These are phyloP conservation scores for Eupithecia exiguata DNA, from an alignment of 2,888 invertebrate species.

Conservation along the genomic window DNA sequence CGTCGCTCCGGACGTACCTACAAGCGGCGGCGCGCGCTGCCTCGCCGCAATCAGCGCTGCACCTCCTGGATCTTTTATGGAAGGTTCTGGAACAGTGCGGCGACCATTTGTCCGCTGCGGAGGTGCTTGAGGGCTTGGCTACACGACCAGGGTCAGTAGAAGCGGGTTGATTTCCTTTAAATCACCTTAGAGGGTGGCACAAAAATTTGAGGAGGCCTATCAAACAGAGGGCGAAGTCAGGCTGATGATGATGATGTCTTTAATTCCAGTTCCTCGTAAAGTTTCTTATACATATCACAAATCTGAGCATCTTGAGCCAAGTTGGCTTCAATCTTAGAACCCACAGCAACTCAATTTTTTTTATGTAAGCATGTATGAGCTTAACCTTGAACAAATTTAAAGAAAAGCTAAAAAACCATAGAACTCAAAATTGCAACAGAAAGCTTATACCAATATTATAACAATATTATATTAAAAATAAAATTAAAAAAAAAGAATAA, in stretches of 20 bases:
- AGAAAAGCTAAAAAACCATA: background rate
- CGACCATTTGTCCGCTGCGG: constrained; percentile 96
- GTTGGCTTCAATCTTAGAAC: background rate
- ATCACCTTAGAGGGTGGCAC: background rate
- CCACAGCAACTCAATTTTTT: no score
- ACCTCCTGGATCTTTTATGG: constrained; percentile 94
- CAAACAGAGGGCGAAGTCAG: no score
- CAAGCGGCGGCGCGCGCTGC: constrained; percentile 82
- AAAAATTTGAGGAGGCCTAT: no score
- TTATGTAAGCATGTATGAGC: background rate
- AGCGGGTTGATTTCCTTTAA: background rate
- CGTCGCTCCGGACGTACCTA: constrained; percentile 91
- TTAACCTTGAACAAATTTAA: background rate
- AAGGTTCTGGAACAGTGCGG: constrained; percentile 97
- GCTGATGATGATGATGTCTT: no score
- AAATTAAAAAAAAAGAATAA: background rate
- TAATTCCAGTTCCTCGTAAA: background rate
- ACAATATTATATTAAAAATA: no score
- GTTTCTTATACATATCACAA: background rate
- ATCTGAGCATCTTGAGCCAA: background rate
- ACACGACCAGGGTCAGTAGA: constrained; percentile 85
- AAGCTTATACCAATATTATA: background rate
- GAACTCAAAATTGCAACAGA: background rate
- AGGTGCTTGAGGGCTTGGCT: constrained; percentile 94
- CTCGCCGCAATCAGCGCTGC: constrained; percentile 84